Evolutionary conservation across 2,797 vertebrate species (phyloP), one percentile per base, ranked within the genome.

Genomic region (Molossus molossus): DNA sequence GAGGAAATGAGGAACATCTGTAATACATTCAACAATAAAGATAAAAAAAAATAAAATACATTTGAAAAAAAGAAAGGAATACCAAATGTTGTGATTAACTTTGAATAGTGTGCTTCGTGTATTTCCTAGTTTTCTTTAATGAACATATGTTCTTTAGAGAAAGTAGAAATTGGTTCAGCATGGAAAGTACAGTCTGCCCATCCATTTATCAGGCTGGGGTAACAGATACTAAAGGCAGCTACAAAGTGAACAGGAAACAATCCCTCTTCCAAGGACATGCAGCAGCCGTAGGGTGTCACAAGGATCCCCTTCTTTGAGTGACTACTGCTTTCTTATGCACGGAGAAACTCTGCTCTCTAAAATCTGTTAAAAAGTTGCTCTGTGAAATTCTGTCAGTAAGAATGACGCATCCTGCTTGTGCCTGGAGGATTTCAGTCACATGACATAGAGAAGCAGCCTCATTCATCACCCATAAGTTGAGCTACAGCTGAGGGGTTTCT

Each of bases 111-210:
- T 84, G 0, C 11, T 87, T 83, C 79, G 23, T 94, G 14, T 81
- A 23, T 91, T 84, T 94, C 77, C 81, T 25, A 9, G 23, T 96
- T 88, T 92, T 95, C 67, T 94, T 96, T 15, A 91, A 1, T 70
- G 84, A 95, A 48, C 45, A 77, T 60, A 23, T 23, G 87, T 67
- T 62, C 33, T 95, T 81, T 48, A 81, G 72, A 95, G 67, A 75
- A 76, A 90, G 37, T 57, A 57, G 92, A 88, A 70, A 69, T 18
- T 73, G 94, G n/a, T 73, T 90, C 67, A 69, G 50, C 77, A 9
- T 25, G 25, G 69, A 81, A 70, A 80, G 69, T 72, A 18, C 82
- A 88, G 8, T 79, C 81, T 90, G 57, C 48, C 64, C 7, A n/a
- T 53, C 13, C 23, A 9, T 81, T 87, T 48, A 48, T 91, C 33